A percentile compares a stretch with the other conserved stretches of the same genome.
phyloP scores from a whole-genome alignment of 2,797 vertebrate genomes.

The Diceros bicornis region DNA sequence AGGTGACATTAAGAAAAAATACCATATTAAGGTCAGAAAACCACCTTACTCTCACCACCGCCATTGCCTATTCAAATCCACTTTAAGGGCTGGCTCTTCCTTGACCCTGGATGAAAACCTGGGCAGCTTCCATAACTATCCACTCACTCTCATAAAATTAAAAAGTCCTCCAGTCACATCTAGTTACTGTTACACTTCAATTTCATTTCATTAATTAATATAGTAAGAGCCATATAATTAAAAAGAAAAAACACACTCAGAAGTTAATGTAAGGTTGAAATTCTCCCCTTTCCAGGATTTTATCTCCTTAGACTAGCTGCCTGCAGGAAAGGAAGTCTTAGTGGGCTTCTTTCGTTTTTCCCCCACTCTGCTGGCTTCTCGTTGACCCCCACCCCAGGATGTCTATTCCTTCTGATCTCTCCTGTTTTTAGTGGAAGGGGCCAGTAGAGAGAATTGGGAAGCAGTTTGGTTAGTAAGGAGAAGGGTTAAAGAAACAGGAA shows the following conservation, averaged over 20 bases:
- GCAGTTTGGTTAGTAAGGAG: not conserved
- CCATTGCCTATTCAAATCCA: not conserved
- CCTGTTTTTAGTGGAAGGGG: fast-evolving
- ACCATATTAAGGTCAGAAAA: not conserved
- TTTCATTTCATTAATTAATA: not conserved
- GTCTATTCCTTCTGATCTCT: not conserved
- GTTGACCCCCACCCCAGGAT: fast-evolving
- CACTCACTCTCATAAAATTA: not conserved
- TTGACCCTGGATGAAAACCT: not conserved
- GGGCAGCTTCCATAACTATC: not conserved
- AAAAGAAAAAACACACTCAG: not conserved
- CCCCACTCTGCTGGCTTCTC: not conserved
- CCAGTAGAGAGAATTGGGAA: not conserved
- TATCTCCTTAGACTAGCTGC: not conserved
- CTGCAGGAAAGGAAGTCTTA: not conserved
- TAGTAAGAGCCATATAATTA: not conserved
- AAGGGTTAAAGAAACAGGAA: not conserved
- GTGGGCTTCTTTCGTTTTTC: not conserved
- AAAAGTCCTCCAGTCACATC: not conserved
- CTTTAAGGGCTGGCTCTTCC: not conserved
- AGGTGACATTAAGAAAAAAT: not conserved
- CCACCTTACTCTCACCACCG: too few relatives aligned
- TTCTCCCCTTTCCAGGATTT: not conserved
- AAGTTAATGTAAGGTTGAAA: not conserved
- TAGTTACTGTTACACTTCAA: not conserved